Conservation (phyloP, 2,888 invertebrate species). For the Xanthia icteritia region DNA sequence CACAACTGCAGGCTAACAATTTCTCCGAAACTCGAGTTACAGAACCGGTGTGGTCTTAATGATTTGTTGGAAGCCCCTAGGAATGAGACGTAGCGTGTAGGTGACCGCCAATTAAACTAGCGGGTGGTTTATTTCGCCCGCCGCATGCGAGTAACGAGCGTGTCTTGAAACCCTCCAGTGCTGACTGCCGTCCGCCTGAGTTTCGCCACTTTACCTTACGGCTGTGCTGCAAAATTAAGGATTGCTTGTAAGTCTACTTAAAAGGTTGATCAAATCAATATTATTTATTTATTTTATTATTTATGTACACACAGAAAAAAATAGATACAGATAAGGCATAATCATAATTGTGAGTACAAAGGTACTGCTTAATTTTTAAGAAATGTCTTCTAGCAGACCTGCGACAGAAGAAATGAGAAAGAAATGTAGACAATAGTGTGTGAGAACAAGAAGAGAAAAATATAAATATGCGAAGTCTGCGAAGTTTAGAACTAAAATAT, state of each 20-base stretch:
- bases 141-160: slow-evolving; percentile 80
- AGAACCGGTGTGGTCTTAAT: slow-evolving; percentile 43
- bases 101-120: slow-evolving; percentile 82
- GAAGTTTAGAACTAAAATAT: too few relatives aligned
- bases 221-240: slow-evolving; percentile 14
- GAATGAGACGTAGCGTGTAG: slow-evolving; percentile 63
- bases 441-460: too few relatives aligned
- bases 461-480: too few relatives aligned
- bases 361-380: too few relatives aligned
- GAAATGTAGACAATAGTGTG: too few relatives aligned
- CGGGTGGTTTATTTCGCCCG: slow-evolving; percentile 74
- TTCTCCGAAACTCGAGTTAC: slow-evolving; percentile 19
- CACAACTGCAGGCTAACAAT: slow-evolving; percentile 28
- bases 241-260: background rate
- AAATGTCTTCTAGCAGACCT: too few relatives aligned
- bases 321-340: too few relatives aligned
- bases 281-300: too few relatives aligned
- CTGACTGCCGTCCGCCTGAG: slow-evolving; percentile 37
- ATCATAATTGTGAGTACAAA: too few relatives aligned
- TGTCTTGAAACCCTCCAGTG: slow-evolving; percentile 67
- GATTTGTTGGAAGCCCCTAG: slow-evolving; percentile 37
- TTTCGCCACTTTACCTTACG: slow-evolving; percentile 29
- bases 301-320: too few relatives aligned
- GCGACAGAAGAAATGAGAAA: too few relatives aligned
- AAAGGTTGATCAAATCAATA: slow-evolving; percentile 1